Percentiles rank a stretch among this genome's conserved stretches.
These are phyloP conservation scores for Palythoa heliodiscus DNA, from an alignment of 92 coral and sea anemone species.

Conservation along the genomic window DNA sequence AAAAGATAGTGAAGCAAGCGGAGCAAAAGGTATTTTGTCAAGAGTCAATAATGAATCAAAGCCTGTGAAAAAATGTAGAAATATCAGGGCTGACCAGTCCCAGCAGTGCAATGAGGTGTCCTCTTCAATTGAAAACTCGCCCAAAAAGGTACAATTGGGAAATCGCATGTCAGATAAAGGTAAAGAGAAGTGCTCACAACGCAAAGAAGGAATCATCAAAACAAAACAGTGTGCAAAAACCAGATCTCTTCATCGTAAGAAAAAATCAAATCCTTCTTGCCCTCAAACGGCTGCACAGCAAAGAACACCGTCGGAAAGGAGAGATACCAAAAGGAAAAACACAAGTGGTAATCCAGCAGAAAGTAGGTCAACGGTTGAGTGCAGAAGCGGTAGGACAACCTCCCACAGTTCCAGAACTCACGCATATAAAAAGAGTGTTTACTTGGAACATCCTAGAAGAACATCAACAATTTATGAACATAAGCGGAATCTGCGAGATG, in stretches of 20 bases:
- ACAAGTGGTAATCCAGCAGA: not conserved
- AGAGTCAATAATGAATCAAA: not conserved
- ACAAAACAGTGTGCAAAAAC: not conserved
- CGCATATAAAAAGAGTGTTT: not conserved
- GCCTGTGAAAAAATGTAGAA: not conserved
- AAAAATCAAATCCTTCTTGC: not conserved
- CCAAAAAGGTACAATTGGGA: not conserved
- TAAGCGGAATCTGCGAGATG: not conserved
- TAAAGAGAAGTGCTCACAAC: not conserved
- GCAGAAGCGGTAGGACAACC: not conserved
- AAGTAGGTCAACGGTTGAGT: not conserved
- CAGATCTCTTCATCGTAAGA: not conserved
- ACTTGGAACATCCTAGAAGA: not conserved
- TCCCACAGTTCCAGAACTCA: not conserved
- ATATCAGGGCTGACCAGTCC: not conserved
- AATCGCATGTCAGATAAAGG: not conserved
- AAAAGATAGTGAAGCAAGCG: no score
- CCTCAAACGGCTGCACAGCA: not conserved
- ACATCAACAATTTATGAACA: not conserved
- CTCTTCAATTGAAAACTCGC: conserved; percentile 9
- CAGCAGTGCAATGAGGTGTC: conserved; percentile 33
- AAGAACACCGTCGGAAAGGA: not conserved
- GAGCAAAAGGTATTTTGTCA: not conserved
- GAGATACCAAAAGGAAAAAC: not conserved
- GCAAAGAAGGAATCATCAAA: not conserved